Evolutionary conservation across 2,888 invertebrate species (phyloP).

Genomic region (Emmelina monodactyla): DNA sequence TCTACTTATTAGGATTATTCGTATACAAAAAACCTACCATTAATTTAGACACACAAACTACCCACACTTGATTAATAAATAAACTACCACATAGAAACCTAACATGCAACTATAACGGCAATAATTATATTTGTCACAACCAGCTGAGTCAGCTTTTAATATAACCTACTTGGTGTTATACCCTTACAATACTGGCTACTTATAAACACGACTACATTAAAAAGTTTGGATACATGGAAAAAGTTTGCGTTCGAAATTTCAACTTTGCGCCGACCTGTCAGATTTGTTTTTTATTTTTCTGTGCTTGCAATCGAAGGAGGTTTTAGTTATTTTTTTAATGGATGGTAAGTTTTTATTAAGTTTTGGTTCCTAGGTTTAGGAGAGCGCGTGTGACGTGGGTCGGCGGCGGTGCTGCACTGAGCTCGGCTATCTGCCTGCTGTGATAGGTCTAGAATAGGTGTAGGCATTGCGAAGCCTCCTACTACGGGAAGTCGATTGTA

Average conservation of each 20-base stretch:
- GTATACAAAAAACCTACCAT: no score
- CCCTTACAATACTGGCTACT: constrained; percentile 1
- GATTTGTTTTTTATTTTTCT: background rate
- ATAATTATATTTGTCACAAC: constrained; percentile 31
- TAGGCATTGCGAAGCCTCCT: constrained; percentile 20
- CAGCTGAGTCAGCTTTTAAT: constrained; percentile 29
- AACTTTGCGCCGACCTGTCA: background rate
- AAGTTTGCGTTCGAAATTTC: background rate
- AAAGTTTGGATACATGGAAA: no score
- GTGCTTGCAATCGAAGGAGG: background rate
- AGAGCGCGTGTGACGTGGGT: constrained; percentile 40
- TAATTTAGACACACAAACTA: no score
- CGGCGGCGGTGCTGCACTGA: constrained; percentile 45
- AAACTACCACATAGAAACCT: constrained; percentile 2
- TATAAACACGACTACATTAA: background rate
- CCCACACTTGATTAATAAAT: background rate
- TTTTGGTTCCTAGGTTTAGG: constrained; percentile 18
- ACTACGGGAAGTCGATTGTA: background rate
- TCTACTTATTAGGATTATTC: no score
- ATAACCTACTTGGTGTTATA: constrained; percentile 4
- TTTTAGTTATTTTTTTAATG: background rate
- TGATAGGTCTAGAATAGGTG: constrained; percentile 45
- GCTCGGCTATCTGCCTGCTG: constrained; percentile 46
- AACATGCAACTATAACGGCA: constrained; percentile 1
- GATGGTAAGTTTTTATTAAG: constrained; percentile 13